Evolutionary conservation across 2,113 vertebrate species (phyloP).

Genomic region (Camelus dromedarius): DNA sequence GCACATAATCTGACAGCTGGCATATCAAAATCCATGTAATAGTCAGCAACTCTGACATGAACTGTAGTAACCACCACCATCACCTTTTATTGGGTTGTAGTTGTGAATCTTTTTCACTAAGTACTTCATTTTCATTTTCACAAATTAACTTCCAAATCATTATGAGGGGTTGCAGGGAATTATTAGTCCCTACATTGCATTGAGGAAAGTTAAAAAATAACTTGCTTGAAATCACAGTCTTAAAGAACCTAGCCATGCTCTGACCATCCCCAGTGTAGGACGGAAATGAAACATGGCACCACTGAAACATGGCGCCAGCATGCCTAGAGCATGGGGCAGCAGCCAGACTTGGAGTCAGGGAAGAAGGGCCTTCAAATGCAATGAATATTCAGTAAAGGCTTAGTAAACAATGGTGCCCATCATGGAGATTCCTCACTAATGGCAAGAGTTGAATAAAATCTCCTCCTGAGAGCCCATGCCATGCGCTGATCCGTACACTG

Average conservation of each 20-base stretch:
- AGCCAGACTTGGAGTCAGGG: neutral
- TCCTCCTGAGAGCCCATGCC: neutral
- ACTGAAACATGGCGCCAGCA: neutral
- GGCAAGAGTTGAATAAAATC: neutral
- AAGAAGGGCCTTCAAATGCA: neutral
- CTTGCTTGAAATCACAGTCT: neutral
- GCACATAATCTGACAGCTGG: neutral
- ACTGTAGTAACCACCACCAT: neutral
- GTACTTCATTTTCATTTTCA: neutral
- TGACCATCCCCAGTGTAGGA: neutral
- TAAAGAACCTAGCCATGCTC: neutral
- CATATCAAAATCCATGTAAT: neutral
- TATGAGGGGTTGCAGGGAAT: neutral
- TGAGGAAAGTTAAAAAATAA: neutral
- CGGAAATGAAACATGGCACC: no score
- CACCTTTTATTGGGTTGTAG: neutral
- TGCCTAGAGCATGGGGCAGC: no score
- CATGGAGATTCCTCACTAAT: neutral
- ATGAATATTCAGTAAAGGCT: neutral
- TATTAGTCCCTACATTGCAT: neutral
- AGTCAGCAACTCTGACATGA: neutral
- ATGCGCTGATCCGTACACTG: fast-evolving
- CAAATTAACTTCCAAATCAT: neutral
- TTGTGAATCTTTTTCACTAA: neutral
- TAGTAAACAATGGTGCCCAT: neutral